Conservation (phyloP, 2,888 invertebrate genomes). For the Steinernema scapterisci region DNA sequence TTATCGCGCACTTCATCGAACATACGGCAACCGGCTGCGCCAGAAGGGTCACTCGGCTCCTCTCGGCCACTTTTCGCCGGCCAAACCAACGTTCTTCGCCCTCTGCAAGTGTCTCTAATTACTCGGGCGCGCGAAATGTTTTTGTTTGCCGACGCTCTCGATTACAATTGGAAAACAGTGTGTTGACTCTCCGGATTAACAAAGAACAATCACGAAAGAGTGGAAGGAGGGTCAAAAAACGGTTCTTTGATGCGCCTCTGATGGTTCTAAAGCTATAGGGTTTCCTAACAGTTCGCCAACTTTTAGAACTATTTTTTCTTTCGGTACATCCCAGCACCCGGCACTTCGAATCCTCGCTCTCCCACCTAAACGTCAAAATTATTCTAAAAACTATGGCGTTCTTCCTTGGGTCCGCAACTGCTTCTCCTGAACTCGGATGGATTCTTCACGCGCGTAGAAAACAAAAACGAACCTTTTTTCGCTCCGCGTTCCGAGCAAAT, state of each 20-base stretch:
- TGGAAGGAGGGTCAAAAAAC: not conserved
- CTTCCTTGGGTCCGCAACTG: too few relatives aligned
- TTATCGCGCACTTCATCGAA: not conserved
- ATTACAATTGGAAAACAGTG: constrained; percentile 24
- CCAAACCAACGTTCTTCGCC: not conserved
- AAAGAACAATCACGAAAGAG: not conserved
- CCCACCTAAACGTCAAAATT: too few relatives aligned
- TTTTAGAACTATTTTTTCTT: too few relatives aligned
- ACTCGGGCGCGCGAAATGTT: constrained; percentile 21
- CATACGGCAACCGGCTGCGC: constrained; percentile 28
- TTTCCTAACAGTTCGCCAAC: too few relatives aligned
- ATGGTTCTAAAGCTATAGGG: too few relatives aligned
- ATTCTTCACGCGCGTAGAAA: not conserved
- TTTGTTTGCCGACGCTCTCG: constrained; percentile 28
- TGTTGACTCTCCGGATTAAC: constrained; percentile 24
- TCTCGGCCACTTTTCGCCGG: not conserved
- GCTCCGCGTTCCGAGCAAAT: not conserved
- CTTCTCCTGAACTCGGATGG: too few relatives aligned
- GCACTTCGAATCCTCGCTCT: too few relatives aligned
- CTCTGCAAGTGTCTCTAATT: constrained; percentile 27
- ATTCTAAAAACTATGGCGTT: too few relatives aligned
- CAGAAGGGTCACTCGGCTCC: constrained; percentile 11
- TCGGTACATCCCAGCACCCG: too few relatives aligned
- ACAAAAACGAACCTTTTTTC: not conserved
- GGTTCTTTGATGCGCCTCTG: too few relatives aligned